phyloP scores from a whole-genome alignment of 2,888 invertebrate species.

The Agelastica alni region DNA sequence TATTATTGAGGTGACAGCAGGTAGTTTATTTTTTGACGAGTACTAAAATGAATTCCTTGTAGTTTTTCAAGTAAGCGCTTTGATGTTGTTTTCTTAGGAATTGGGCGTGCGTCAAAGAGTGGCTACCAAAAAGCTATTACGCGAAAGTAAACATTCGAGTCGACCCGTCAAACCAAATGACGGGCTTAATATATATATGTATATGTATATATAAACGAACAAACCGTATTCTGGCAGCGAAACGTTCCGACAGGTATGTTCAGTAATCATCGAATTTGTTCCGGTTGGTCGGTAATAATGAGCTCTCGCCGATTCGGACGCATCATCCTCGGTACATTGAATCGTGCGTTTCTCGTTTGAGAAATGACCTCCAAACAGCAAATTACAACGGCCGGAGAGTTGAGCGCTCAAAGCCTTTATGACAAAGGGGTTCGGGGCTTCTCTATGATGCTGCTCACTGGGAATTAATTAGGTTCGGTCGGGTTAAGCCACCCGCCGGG shows the following conservation, averaged over 20 bases:
- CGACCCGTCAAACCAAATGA: not conserved
- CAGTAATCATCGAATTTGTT: conserved; percentile 38
- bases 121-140: too few species aligned
- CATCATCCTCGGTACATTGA: conserved; percentile 37
- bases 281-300: conserved; percentile 41
- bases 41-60: too few species aligned
- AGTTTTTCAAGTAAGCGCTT: too few species aligned
- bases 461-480: conserved; percentile 34
- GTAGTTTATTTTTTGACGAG: too few species aligned
- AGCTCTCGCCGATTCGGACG: conserved; percentile 38
- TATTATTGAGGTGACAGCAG: too few species aligned
- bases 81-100: too few species aligned
- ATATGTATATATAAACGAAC: not conserved
- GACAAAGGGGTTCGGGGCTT: conserved; percentile 38
- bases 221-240: not conserved
- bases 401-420: conserved; percentile 32
- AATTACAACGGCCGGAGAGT: conserved; percentile 28
- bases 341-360: conserved; percentile 29
- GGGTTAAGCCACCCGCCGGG: conserved; percentile 32
- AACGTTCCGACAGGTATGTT: conserved; percentile 22
- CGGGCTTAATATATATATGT: not conserved
- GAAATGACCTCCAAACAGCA: conserved; percentile 22
- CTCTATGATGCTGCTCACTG: conserved; percentile 26
- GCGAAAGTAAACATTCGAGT: not conserved
- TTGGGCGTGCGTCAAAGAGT: too few species aligned